Evolutionary conservation across 2,888 invertebrate genomes (phyloP).

Genomic region (Hydraecia micacea): DNA sequence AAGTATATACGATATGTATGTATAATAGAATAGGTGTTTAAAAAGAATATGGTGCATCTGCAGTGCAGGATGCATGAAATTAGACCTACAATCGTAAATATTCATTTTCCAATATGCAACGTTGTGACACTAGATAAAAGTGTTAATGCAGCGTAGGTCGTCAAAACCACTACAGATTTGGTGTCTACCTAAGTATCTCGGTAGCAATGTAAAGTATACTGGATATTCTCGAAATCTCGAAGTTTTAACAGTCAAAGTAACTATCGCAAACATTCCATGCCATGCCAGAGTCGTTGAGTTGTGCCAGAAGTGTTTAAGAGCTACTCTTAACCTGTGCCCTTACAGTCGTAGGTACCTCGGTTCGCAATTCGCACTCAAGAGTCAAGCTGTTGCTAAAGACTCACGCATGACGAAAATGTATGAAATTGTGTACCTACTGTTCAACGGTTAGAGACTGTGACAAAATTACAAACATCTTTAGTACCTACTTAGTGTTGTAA

Average conservation of each 20-base stretch:
- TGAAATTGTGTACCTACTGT: not conserved
- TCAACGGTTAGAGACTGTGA: not conserved
- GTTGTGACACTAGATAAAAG: not conserved
- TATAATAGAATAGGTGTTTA: not conserved
- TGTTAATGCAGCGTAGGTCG: not conserved
- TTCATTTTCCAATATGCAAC: not conserved
- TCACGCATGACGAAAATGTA: slow-evolving; percentile 24
- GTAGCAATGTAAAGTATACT: not conserved
- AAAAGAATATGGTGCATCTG: not conserved
- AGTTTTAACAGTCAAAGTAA: not conserved
- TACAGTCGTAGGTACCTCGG: slow-evolving; percentile 9
- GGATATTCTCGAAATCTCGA: not conserved
- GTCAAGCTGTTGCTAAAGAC: slow-evolving; percentile 12
- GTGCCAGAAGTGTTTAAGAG: slow-evolving; percentile 45
- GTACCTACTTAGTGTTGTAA: not conserved
- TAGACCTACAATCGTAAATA: not conserved
- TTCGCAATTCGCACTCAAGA: slow-evolving; percentile 16
- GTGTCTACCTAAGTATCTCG: not conserved
- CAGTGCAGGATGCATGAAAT: not conserved
- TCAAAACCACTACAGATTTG: not conserved
- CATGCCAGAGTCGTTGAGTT: slow-evolving; percentile 14
- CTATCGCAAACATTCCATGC: slow-evolving; percentile 4
- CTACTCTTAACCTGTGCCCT: slow-evolving; percentile 25
- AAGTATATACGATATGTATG: no score
- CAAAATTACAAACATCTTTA: not conserved